Base-by-base conservation (phyloP, 2,888 invertebrate genomes). In the Cephus pulcher region DNA sequence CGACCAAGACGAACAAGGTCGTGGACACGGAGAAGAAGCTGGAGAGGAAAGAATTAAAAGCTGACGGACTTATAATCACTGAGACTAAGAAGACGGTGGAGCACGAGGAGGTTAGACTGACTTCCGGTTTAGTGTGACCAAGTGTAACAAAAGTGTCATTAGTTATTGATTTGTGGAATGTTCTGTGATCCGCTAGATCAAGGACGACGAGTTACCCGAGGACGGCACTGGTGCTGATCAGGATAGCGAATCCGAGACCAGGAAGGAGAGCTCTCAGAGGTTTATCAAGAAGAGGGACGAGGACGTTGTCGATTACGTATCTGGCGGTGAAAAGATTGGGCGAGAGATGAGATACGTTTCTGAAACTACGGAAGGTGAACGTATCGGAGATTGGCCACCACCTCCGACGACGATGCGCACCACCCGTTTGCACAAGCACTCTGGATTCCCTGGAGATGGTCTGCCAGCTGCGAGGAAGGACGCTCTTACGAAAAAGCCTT, bases 1-100 rank as follows among this genome's bases (percentile, higher is more conserved):
- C 96, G 68, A 93, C 94, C 82, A 95, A 95, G 83, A 95, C 95
- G 85, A 95, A 95, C 85, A 97, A 97, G 90, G 96, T 96, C 76
- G 95, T 96, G 89, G 97, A 97, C 91, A 97, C 97, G 82, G 97
- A 97, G 93, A 96, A 97, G 88, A 96, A 95, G 82, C 94, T 94
- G 85, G 96, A 97, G 91, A 93, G 95, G 81, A 96, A 96, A 88
- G 95, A 96, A 74, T 93, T 96, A 75, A 95, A 95, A 84, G 94
- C 95, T 68, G 96, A 97, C 93, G 98, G 98, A 56, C 95, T 96
- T 82, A 94, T 98, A 87, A 95, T 97, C 84, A 97, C 97, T 12
- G 97, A 98, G 93, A 96, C 95, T 82, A 95, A 95, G 87, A 95
- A 95, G 87, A 96, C 95, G 78, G 96, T 95, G 82, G 96, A 97